Conservation (phyloP, 2,113 vertebrate genomes). For the Struthidea cinerea region DNA sequence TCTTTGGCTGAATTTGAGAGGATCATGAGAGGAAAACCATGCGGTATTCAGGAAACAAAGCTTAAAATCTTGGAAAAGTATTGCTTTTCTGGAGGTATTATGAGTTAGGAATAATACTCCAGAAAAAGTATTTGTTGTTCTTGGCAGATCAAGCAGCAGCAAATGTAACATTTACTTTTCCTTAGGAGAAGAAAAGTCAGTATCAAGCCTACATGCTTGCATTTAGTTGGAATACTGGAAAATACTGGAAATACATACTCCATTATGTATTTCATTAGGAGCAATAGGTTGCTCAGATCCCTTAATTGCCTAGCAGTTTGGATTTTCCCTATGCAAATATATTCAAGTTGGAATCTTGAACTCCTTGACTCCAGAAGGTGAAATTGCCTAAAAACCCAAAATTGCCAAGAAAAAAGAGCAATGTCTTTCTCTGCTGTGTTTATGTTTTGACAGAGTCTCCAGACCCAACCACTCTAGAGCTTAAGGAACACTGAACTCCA, state of each 20-base stretch:
- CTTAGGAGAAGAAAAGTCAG: neutral
- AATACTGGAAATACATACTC: no score
- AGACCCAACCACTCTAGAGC: neutral
- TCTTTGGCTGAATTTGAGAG: neutral
- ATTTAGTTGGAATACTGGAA: neutral
- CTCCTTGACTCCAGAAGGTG: neutral
- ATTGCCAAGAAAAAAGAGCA: neutral
- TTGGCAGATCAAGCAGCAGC: neutral
- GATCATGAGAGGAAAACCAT: neutral
- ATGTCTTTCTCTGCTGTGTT: neutral
- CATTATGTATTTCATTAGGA: no score
- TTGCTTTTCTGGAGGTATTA: no score
- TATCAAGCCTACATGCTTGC: neutral
- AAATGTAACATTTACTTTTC: neutral
- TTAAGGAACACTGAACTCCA: neutral
- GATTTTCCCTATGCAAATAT: no score
- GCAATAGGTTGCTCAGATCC: no score
- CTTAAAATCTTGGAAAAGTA: neutral
- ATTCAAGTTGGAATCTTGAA: no score
- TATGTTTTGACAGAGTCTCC: neutral
- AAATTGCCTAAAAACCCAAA: neutral
- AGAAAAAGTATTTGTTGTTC: neutral
- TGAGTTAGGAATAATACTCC: no score
- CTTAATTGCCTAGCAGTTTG: no score
- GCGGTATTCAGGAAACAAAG: neutral